These are phyloP conservation scores for Trichoplax adhaerens DNA, from an alignment of 37 sponge, comb jelly and placozoan species.

Conservation along the genomic window DNA sequence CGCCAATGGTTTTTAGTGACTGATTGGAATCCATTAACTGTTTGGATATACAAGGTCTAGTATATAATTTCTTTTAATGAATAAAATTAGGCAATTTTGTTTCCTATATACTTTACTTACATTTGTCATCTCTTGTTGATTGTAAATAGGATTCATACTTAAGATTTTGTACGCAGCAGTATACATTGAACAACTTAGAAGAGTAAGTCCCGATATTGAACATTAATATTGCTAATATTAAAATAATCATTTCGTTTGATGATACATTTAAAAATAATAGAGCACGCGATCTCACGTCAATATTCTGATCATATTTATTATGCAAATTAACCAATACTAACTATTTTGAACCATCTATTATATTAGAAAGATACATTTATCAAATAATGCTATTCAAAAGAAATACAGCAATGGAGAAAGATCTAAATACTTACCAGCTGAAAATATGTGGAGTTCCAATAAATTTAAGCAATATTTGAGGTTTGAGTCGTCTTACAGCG, in stretches of 20 bases:
- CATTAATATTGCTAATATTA: too few species aligned
- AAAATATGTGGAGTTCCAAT: conserved; percentile 81
- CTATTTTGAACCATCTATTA: background rate
- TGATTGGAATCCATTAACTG: conserved; percentile 90
- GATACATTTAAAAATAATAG: too few species aligned
- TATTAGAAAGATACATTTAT: conserved; percentile 69
- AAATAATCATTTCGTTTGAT: too few species aligned
- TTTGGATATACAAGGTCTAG: conserved; percentile 90
- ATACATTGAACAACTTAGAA: conserved; percentile 57
- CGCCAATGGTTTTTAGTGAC: conserved; percentile 99
- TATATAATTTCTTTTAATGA: background rate
- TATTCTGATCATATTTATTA: background rate
- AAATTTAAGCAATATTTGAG: conserved; percentile 57
- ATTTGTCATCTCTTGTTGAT: background rate
- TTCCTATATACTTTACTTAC: background rate
- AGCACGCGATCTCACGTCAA: too few species aligned
- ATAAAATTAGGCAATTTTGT: background rate
- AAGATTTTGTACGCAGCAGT: conserved; percentile 64
- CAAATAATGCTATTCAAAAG: conserved; percentile 85
- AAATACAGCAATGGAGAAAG: conserved; percentile 32
- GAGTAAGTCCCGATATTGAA: conserved; percentile 14
- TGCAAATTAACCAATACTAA: background rate
- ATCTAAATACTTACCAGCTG: conserved; percentile 38
- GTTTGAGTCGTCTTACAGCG: background rate
- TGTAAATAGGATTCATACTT: conserved; percentile 57